phyloP scores from a whole-genome alignment of 2,888 invertebrate genomes.

The Nemoura dubitans region DNA sequence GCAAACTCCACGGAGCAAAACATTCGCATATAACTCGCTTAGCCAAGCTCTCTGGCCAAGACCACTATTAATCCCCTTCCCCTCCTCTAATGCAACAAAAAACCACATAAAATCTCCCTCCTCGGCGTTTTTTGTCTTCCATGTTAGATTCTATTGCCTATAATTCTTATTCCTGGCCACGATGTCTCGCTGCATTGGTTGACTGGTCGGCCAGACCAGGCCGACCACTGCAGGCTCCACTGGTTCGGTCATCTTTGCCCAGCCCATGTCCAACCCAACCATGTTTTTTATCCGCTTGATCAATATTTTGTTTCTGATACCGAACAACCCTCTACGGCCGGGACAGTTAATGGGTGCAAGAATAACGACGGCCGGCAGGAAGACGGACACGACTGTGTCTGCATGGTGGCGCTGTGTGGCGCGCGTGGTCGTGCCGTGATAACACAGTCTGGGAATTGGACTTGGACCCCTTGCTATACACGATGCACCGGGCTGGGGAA shows the following conservation, averaged over 20 bases:
- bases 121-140: constrained; percentile 46
- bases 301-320: constrained; percentile 49
- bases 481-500: no score
- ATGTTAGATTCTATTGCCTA: constrained; percentile 49
- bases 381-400: background rate
- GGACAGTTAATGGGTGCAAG: constrained; percentile 13
- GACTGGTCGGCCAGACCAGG: constrained; percentile 25
- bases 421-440: background rate
- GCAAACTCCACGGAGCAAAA: background rate
- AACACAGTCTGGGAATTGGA: background rate
- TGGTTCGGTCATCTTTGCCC: constrained; percentile 46
- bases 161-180: constrained; percentile 49
- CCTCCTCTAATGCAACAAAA: constrained; percentile 18
- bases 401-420: background rate
- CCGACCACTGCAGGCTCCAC: background rate
- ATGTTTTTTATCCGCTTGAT: constrained; percentile 30
- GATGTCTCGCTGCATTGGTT: constrained; percentile 48
- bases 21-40: constrained; percentile 43
- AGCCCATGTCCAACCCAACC: constrained; percentile 30
- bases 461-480: no score
- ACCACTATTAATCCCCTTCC: constrained; percentile 42
- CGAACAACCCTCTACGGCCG: constrained; percentile 22
- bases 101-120: constrained; percentile 35
- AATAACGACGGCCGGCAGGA: constrained; percentile 3
- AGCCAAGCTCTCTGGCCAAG: constrained; percentile 29